Conservation (phyloP, 2,888 invertebrate species). For the Ormyrus nitidulus region DNA sequence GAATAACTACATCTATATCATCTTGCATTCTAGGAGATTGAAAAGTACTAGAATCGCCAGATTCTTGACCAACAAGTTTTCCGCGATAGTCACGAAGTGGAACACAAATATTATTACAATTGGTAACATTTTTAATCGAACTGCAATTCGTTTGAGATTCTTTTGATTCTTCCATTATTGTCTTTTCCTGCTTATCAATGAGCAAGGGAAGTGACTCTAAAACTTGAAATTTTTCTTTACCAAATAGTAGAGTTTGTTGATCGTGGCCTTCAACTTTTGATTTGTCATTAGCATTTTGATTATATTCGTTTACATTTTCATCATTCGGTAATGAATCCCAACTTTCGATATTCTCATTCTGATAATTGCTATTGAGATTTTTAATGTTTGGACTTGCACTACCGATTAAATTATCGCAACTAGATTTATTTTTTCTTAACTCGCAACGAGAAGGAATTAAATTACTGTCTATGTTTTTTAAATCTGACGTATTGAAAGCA, state of each 20-base stretch:
- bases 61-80: slow-evolving; percentile 20
- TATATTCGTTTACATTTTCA: slow-evolving; percentile 22
- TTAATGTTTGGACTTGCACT: slow-evolving; percentile 28
- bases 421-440: slow-evolving; percentile 15
- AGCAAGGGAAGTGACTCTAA: slow-evolving; percentile 19
- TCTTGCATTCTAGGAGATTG: slow-evolving; percentile 61
- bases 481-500: neutral
- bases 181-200: slow-evolving; percentile 24
- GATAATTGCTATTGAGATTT: slow-evolving; percentile 26
- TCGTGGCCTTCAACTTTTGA: slow-evolving; percentile 1
- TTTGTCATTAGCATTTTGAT: slow-evolving; percentile 43
- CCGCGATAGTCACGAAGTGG: slow-evolving; percentile 9
- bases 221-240: slow-evolving; percentile 16
- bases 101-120: slow-evolving; percentile 27
- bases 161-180: slow-evolving; percentile 19
- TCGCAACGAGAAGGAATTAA: neutral
- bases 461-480: slow-evolving; percentile 3
- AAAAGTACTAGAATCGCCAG: slow-evolving; percentile 55
- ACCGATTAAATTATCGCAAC: slow-evolving; percentile 1
- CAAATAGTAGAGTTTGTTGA: slow-evolving; percentile 16
- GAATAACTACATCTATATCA: slow-evolving; percentile 66
- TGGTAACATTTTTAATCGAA: slow-evolving; percentile 14
- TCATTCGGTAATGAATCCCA: slow-evolving; percentile 40
- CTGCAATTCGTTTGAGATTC: slow-evolving; percentile 24
- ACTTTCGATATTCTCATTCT: slow-evolving; percentile 39